Percentiles rank a stretch among this genome's conserved stretches.
phyloP scores from a whole-genome alignment of 2,113 vertebrate genomes.

The Ursus arctos region DNA sequence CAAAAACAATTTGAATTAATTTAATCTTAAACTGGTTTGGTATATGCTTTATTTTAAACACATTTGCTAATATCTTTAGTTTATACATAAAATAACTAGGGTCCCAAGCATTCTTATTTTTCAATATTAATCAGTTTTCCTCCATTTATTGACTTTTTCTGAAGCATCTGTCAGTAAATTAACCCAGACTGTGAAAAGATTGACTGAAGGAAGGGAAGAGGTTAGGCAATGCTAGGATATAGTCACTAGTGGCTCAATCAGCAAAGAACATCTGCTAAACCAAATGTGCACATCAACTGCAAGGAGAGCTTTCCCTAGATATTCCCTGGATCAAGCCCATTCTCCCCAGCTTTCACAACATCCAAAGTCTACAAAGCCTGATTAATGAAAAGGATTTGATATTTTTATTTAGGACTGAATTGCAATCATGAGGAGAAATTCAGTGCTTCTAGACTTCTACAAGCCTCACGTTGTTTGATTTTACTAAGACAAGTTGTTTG shows the following conservation, averaged over 20 bases:
- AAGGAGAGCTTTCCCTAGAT: neutral
- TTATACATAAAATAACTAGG: neutral
- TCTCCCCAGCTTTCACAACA: neutral
- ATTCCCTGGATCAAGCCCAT: neutral
- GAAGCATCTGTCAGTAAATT: slow-evolving; percentile 5
- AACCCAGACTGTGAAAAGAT: neutral
- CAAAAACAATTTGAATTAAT: neutral
- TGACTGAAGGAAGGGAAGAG: neutral
- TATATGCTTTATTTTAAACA: neutral
- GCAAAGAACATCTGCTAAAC: slow-evolving; percentile 22
- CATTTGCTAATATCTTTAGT: neutral
- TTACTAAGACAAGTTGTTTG: neutral
- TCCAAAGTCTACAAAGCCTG: neutral
- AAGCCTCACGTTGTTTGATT: neutral
- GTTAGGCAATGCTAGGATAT: neutral
- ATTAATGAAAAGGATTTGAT: neutral
- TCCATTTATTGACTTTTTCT: neutral
- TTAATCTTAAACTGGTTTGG: neutral
- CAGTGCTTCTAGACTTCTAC: neutral
- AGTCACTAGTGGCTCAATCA: slow-evolving; percentile 39
- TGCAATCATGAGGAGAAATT: neutral
- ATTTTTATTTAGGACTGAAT: neutral
- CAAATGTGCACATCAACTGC: slow-evolving; percentile 47
- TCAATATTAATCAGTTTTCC: neutral
- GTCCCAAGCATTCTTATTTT: neutral